phyloP scores from a whole-genome alignment of 1,140 invertebrate genomes.

The Anastrepha obliqua region DNA sequence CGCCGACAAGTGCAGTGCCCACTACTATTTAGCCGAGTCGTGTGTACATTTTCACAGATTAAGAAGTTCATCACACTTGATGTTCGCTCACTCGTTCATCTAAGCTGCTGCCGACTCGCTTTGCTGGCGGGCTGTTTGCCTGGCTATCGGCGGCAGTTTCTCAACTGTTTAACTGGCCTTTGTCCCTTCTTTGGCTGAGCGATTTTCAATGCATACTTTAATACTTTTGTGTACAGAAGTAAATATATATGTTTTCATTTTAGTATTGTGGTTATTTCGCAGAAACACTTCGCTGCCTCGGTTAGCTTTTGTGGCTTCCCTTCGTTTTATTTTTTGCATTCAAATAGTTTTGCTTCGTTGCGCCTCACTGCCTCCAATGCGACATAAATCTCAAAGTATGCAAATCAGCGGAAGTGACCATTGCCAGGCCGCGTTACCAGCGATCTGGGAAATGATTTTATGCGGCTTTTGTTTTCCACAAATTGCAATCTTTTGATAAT shows the following conservation, averaged over 20 bases:
- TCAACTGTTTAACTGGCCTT: neutral
- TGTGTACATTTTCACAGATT: slow-evolving; percentile 51
- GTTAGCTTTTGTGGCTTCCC: slow-evolving; percentile 37
- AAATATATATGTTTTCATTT: neutral
- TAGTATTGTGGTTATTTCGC: slow-evolving; percentile 15
- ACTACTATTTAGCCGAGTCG: slow-evolving; percentile 3
- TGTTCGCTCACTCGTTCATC: neutral
- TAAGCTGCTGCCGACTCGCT: slow-evolving; percentile 10
- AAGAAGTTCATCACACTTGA: slow-evolving; percentile 43
- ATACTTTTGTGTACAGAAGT: neutral
- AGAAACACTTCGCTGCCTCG: slow-evolving; percentile 3
- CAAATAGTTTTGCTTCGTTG: slow-evolving; percentile 15
- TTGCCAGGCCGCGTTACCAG: neutral
- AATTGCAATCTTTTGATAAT: neutral
- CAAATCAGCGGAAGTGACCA: slow-evolving; percentile 31
- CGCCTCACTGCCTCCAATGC: neutral
- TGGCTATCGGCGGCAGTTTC: neutral
- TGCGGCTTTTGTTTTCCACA: slow-evolving; percentile 10
- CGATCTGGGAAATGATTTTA: neutral
- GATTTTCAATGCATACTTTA: neutral
- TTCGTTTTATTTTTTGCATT: neutral
- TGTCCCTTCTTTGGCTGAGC: slow-evolving; percentile 9
- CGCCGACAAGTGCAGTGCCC: neutral
- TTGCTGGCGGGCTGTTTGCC: neutral
- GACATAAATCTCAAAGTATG: neutral